Percentiles rank a stretch among this genome's conserved stretches.
Evolutionary conservation across 2,888 invertebrate species (phyloP).

Genomic region (Hypselothyrea guttata): DNA sequence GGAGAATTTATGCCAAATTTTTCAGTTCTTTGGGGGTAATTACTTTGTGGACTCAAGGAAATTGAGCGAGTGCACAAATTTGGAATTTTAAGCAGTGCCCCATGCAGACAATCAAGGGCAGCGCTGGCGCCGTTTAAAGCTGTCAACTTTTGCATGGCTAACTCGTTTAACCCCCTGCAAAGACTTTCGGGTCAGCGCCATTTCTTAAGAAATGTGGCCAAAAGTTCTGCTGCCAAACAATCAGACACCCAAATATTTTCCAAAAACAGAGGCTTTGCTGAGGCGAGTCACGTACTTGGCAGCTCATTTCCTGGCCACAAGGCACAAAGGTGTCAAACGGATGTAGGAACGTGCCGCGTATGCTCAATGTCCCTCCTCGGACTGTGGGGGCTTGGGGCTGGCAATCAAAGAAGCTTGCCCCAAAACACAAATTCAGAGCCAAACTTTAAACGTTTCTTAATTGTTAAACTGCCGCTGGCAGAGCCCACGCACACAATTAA

Average conservation of each 20-base stretch:
- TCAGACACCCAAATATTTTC: conserved; percentile 38
- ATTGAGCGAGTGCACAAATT: conserved; percentile 79
- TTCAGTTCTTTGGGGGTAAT: conserved; percentile 60
- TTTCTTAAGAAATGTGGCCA: conserved; percentile 30
- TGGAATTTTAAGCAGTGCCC: conserved; percentile 64
- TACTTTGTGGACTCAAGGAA: conserved; percentile 78
- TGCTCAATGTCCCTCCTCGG: conserved; percentile 55
- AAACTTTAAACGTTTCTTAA: conserved; percentile 78
- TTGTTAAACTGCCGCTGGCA: conserved; percentile 70
- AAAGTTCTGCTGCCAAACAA: conserved; percentile 35
- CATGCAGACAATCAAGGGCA: background rate
- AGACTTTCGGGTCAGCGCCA: background rate
- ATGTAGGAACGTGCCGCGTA: conserved; percentile 74
- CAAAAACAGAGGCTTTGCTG: conserved; percentile 13
- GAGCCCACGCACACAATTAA: conserved; percentile 56
- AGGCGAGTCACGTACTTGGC: conserved; percentile 74
- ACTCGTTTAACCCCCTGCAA: conserved; percentile 14
- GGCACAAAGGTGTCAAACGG: conserved; percentile 76
- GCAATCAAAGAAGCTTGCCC: conserved; percentile 27
- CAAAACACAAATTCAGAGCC: no score
- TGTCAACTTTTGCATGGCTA: conserved; percentile 10
- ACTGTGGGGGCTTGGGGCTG: conserved; percentile 18
- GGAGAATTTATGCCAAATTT: conserved; percentile 66
- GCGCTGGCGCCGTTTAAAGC: conserved; percentile 28
- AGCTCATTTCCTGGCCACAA: conserved; percentile 75